phyloP scores from a whole-genome alignment of 2,888 invertebrate genomes.

The Crossocerus cetratus region DNA sequence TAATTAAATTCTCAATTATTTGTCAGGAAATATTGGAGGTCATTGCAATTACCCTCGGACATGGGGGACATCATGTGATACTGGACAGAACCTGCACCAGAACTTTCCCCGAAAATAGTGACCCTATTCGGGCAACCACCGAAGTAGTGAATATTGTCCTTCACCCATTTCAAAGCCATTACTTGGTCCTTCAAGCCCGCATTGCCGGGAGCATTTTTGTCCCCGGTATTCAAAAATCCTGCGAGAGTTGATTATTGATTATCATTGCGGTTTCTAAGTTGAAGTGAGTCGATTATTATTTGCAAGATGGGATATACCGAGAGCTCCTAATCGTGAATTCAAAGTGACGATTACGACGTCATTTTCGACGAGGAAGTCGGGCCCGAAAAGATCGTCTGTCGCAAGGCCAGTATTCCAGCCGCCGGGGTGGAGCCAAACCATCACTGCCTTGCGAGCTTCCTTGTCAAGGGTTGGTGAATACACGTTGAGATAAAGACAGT shows the following conservation, averaged over 20 bases:
- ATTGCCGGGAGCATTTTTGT: conserved; percentile 69
- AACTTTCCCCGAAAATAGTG: conserved; percentile 68
- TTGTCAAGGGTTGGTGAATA: conserved; percentile 66
- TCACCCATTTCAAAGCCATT: conserved; percentile 69
- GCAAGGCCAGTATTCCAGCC: conserved; percentile 63
- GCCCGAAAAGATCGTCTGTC: conserved; percentile 60
- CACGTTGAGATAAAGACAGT: conserved; percentile 70
- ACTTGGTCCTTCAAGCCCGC: conserved; percentile 70
- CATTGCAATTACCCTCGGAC: conserved; percentile 62
- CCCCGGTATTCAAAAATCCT: conserved; percentile 69
- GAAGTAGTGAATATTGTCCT: conserved; percentile 69
- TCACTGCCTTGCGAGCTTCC: conserved; percentile 65
- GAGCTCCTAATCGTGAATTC: conserved; percentile 66
- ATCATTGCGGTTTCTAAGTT: neutral
- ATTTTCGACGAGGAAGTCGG: conserved; percentile 68
- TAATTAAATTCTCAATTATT: neutral
- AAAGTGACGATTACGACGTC: conserved; percentile 70
- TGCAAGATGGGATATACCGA: conserved; percentile 55
- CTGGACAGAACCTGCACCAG: conserved; percentile 64
- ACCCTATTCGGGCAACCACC: conserved; percentile 68
- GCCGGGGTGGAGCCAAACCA: conserved; percentile 68
- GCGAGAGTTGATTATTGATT: neutral
- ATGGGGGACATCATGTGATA: conserved; percentile 71
- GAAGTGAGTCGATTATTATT: neutral
- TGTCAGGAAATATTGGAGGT: neutral